A percentile compares a stretch with the other conserved stretches of the same genome.
These are phyloP conservation scores for Ostrea edulis DNA, from an alignment of 1,140 invertebrate genomes.

Conservation along the genomic window DNA sequence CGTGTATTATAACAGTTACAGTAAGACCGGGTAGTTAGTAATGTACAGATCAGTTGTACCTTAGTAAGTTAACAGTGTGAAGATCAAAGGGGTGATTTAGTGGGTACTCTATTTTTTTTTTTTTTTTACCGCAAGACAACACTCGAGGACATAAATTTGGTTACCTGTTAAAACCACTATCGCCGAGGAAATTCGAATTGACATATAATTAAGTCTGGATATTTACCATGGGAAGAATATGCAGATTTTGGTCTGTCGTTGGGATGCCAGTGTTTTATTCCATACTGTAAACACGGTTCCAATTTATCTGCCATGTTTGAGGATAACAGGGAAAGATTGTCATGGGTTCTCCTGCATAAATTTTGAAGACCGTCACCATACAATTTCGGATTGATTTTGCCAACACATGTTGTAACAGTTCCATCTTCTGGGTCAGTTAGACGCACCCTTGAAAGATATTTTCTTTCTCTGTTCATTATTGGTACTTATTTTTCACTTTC, in stretches of 20 bases:
- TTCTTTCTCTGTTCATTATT: constrained; percentile 25
- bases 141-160: neutral
- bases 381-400: constrained; percentile 64
- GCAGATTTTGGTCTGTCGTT: constrained; percentile 55
- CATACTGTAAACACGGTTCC: constrained; percentile 68
- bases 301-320: constrained; percentile 53
- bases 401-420: constrained; percentile 63
- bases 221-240: neutral
- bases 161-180: neutral
- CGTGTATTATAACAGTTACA: no score
- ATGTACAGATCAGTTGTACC: no score
- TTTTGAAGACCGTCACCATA: constrained; percentile 66
- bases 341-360: constrained; percentile 61
- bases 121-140: no score
- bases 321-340: constrained; percentile 59
- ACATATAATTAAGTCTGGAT: neutral
- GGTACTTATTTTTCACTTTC: neutral
- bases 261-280: constrained; percentile 67
- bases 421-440: constrained; percentile 10
- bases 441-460: constrained; percentile 3
- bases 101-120: no score
- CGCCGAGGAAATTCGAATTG: neutral
- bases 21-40: no score
- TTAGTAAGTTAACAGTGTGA: no score
- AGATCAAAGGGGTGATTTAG: no score